Evolutionary conservation across 2,888 invertebrate genomes (phyloP).

Genomic region (Mythimna lalbum): DNA sequence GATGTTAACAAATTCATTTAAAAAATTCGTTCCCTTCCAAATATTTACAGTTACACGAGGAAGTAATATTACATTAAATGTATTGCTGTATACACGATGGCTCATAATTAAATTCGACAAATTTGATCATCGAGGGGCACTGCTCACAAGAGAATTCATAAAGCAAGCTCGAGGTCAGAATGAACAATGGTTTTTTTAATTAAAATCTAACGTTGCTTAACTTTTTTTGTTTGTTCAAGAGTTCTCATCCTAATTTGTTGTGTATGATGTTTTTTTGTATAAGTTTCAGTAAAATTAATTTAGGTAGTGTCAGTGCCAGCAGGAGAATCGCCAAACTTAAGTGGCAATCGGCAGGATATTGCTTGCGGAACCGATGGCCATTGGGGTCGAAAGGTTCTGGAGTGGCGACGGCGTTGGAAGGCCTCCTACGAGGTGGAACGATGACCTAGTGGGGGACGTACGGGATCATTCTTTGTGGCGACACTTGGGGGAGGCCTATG

Average conservation of each 20-base stretch:
- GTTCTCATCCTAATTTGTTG: slow-evolving; percentile 17
- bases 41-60: slow-evolving; percentile 37
- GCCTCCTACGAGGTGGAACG: no score
- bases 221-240: slow-evolving; percentile 51
- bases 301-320: slow-evolving; percentile 6
- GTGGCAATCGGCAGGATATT: no score
- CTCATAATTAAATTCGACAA: slow-evolving; percentile 69
- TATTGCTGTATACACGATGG: slow-evolving; percentile 51
- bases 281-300: slow-evolving; percentile 21
- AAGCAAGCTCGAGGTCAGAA: slow-evolving; percentile 60
- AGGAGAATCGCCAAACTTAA: no score
- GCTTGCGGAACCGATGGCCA: no score
- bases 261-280: slow-evolving; percentile 10
- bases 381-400: no score
- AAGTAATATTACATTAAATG: slow-evolving; percentile 49
- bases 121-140: slow-evolving; percentile 63
- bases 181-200: slow-evolving; percentile 68
- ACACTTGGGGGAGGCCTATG: no score
- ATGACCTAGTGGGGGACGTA: no score
- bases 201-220: slow-evolving; percentile 63
- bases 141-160: slow-evolving; percentile 65
- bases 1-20: no score
- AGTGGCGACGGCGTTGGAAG: no score
- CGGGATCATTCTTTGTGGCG: no score
- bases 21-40: slow-evolving; percentile 26